Evolutionary conservation across 2,797 vertebrate genomes (phyloP), one percentile per base, ranked within the genome.

Genomic region (Sparus aurata): DNA sequence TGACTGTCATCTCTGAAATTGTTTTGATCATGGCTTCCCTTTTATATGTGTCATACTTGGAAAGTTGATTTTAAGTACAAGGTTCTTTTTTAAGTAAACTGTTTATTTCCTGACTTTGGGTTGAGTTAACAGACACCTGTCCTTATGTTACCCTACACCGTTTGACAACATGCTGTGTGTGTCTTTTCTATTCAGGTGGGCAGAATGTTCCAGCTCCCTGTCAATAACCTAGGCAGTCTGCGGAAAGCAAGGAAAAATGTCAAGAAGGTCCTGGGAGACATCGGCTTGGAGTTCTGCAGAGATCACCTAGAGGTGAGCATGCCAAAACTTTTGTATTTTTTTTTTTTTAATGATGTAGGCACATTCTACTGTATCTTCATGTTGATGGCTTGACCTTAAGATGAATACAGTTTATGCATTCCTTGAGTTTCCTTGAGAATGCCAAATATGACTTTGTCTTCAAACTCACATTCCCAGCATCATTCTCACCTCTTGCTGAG

Each of bases 151-250:
- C 12, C 52, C 12, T 5, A 10, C 53, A 64, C 61, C 47, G 75
- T 75, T 49, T 83, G 67, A 69, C 78, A 46, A 71, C 41, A 38
- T 50, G 22, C 54, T 46, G 45, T 43, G 8, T 81, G 25, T 80
- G 45, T 75, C 20, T 87, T 55, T 82, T 69, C 67, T 92, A 7
- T 83, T 72, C 89, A 97, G 95, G 95, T 94, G 93, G 95, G 94
- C 97, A 99, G 96, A 95, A 99, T 99, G 98, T 99, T 99, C 96
- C 98, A 99, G 94, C 98, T 99, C 96, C 98, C 98, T 86, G 97
- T 99, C 95, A 99, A 99, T 96, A 99, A 99, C 96, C 96, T 99
- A 94, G 96, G 96, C 96, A 99, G 97, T 96, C 97, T 99, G 96
- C 96, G 98, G 91, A 99, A 99, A 96, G 97, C 98, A 84, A 97